Percentiles rank a stretch among this genome's conserved stretches.
These are phyloP conservation scores for Meghimatium bilineatum DNA, from an alignment of 2,888 invertebrate genomes.

Conservation along the genomic window DNA sequence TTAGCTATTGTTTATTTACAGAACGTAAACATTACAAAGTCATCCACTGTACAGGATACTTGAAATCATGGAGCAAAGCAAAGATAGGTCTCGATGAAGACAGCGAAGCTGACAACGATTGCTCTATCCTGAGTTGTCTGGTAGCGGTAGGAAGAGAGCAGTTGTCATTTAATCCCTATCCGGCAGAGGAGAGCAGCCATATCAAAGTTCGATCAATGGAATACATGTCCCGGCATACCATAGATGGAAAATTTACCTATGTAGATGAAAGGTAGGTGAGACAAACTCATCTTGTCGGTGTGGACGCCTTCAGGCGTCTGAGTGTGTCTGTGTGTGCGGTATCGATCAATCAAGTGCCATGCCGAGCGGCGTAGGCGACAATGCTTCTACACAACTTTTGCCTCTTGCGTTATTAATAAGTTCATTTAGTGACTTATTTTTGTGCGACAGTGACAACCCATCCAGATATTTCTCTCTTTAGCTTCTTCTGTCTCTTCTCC, in stretches of 20 bases:
- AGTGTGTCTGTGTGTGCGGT: too few relatives aligned
- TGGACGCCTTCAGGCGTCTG: too few relatives aligned
- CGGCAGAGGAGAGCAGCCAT: conserved; percentile 57
- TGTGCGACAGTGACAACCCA: too few relatives aligned
- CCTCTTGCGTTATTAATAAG: too few relatives aligned
- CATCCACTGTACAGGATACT: conserved; percentile 93
- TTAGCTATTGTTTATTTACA: conserved; percentile 61
- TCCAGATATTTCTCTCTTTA: too few relatives aligned
- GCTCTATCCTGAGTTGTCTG: conserved; percentile 88
- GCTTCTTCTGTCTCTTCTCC: too few relatives aligned
- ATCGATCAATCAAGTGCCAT: too few relatives aligned
- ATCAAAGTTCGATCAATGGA: conserved; percentile 69
- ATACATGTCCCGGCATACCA: conserved; percentile 89
- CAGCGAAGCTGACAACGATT: conserved; percentile 80
- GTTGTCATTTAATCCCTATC: conserved; percentile 81
- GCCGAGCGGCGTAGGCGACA: too few relatives aligned
- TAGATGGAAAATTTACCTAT: conserved; percentile 94
- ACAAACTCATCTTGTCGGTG: too few relatives aligned
- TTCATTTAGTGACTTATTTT: too few relatives aligned
- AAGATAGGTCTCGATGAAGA: conserved; percentile 86
- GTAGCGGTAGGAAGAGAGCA: conserved; percentile 90
- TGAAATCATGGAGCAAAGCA: conserved; percentile 92
- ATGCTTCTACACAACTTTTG: too few relatives aligned
- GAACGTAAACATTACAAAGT: conserved; percentile 89
- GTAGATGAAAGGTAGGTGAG: conserved; percentile 88